phyloP scores from a whole-genome alignment of 2,888 invertebrate species.

The Hydrotaea diabolus region DNA sequence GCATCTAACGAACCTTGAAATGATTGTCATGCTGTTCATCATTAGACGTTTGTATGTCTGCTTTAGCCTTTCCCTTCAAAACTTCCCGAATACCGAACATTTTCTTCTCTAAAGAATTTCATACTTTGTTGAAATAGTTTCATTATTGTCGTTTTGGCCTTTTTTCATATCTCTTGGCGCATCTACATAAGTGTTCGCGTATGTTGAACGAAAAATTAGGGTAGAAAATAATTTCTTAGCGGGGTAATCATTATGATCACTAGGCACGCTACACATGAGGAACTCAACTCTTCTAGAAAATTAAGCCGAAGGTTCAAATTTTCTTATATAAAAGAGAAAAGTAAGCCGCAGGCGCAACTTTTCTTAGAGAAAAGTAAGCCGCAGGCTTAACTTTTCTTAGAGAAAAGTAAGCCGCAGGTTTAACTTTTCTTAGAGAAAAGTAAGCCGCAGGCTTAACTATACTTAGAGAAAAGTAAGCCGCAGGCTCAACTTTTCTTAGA shows the following conservation, averaged over 20 bases:
- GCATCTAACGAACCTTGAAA: constrained; percentile 80
- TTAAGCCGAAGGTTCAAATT: too few species aligned
- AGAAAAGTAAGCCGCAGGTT: too few species aligned
- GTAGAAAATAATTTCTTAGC: not conserved
- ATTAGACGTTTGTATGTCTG: not conserved
- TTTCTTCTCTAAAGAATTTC: not conserved
- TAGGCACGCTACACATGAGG: too few species aligned
- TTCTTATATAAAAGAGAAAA: too few species aligned
- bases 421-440: too few species aligned
- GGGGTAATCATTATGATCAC: not conserved
- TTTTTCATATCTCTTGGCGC: constrained; percentile 26
- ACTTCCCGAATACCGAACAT: not conserved
- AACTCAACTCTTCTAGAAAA: too few species aligned
- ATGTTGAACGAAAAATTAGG: not conserved
- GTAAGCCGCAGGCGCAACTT: too few species aligned
- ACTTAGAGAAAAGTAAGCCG: too few species aligned
- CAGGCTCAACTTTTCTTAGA: too few species aligned
- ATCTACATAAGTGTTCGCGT: constrained; percentile 50
- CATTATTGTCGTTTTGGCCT: not conserved
- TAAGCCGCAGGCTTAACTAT: too few species aligned
- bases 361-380: too few species aligned
- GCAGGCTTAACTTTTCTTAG: too few species aligned
- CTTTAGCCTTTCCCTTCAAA: not conserved
- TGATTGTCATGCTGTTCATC: constrained; percentile 75
- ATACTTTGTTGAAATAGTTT: not conserved